Evolutionary conservation across 2,888 invertebrate genomes (phyloP).

Genomic region (Adineta ricciae): DNA sequence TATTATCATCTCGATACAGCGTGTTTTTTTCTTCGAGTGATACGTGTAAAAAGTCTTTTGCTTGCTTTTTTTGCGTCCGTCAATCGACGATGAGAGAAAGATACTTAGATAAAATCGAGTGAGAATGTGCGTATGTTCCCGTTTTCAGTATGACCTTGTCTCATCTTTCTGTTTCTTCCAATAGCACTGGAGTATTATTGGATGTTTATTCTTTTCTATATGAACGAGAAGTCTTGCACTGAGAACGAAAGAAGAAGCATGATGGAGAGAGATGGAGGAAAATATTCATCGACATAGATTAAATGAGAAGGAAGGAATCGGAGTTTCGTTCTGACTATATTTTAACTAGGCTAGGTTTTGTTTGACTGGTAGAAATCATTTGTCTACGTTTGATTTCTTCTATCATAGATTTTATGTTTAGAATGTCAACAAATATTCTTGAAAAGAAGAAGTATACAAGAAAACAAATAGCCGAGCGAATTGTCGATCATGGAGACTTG

Average conservation of each 20-base stretch:
- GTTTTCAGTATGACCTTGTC: not conserved
- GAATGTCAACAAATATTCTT: not conserved
- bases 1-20: not conserved
- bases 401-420: not conserved
- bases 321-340: too few relatives aligned
- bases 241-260: too few relatives aligned
- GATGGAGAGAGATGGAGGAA: not conserved
- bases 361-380: too few relatives aligned
- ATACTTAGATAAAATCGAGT: not conserved
- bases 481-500: not conserved
- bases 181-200: not conserved
- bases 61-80: not conserved
- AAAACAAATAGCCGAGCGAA: not conserved
- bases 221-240: not conserved
- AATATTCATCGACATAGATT: not conserved
- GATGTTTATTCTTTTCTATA: not conserved
- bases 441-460: not conserved
- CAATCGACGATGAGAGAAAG: not conserved
- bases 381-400: not conserved
- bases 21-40: not conserved
- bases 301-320: not conserved
- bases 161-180: not conserved
- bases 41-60: not conserved
- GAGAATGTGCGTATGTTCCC: not conserved
- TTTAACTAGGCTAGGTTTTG: too few relatives aligned